phyloP scores from a whole-genome alignment of 2,888 invertebrate species.

The Drosophila atroscutellata region DNA sequence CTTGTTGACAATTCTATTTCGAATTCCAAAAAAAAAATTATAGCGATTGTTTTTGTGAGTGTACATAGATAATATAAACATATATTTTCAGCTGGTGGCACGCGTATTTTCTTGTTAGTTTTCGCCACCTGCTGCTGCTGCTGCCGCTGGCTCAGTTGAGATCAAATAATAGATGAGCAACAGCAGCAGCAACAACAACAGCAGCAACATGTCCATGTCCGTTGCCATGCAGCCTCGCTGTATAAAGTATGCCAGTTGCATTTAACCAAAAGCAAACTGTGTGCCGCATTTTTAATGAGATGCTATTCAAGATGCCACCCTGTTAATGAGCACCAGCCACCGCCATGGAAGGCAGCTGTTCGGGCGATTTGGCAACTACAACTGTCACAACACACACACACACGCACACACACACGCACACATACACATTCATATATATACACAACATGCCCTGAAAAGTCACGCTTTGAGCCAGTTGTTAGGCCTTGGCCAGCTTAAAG shows the following conservation, averaged over 20 bases:
- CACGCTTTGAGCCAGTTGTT: constrained; percentile 12
- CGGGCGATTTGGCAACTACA: constrained; percentile 24
- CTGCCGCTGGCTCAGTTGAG: constrained; percentile 27
- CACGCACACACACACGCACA: not conserved
- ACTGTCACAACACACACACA: constrained; percentile 21
- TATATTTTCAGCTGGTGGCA: constrained; percentile 10
- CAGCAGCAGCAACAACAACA: constrained; percentile 4
- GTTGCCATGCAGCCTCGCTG: not conserved
- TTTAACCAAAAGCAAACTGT: constrained; percentile 38
- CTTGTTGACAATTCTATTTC: not conserved
- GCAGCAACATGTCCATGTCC: constrained; percentile 1
- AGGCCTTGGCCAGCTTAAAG: constrained; percentile 32
- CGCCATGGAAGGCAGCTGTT: constrained; percentile 3
- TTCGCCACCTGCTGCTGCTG: constrained; percentile 54
- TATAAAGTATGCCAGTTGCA: constrained; percentile 23
- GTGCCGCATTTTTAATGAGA: constrained; percentile 70
- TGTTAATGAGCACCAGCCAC: constrained; percentile 62
- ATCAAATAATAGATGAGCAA: constrained; percentile 58
- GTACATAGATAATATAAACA: not conserved
- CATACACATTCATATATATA: not conserved
- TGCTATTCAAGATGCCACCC: constrained; percentile 58
- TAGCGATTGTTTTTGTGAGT: not conserved
- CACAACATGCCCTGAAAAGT: constrained; percentile 27
- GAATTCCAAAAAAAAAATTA: not conserved
- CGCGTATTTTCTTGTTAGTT: constrained; percentile 65